Base-by-base conservation (phyloP, 2,888 invertebrate species). In the Onchidella celtica region DNA sequence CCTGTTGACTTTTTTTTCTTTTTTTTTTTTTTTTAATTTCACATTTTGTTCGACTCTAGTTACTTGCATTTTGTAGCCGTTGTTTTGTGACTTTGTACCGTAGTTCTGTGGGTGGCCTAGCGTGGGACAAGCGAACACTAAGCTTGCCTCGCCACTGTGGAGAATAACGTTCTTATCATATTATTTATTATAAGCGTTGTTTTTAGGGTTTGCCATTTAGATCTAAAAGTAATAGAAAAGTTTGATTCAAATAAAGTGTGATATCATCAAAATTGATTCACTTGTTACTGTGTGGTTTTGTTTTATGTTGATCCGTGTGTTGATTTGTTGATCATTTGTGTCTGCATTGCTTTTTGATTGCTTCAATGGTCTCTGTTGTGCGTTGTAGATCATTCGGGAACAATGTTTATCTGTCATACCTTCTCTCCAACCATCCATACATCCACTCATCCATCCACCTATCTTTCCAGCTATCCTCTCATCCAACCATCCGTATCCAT, bases 161-260 rank as follows among this genome's bases (percentile, higher is more conserved):
- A n/a, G 3, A 72, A 24, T 27, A 73, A 34, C 2, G 9, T 73
- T 73, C 4, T 40, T 69, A 36, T 73, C 59, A 73, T 21, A 32
- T 9, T 72, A 27, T 27, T 75, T 68, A 68, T 65, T 77, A 47
- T 77, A 29, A 55, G 34, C 34, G 68, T 77, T 77, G 77, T 66
- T 77, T 72, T 77, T 77, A 77, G 66, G 68, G 77, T 77, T 77
- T 77, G 77, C 66, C 57, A 66, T 77, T 66, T 77, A 77, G 77
- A 77, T 77, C 66, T 77, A 77, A 66, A 77, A 47, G 29, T 29
- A 68, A 32, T 77, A 77, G 68, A 77, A 27, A 38, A 77, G 77
- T 77, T 66, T 40, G 77, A 77, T 77, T 77, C 66, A 65, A 72
- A 66, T 66, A 77, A 77, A 77, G 77, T 77, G 77, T 77, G 77